Percentiles rank a stretch among this genome's conserved stretches.
phyloP scores from a whole-genome alignment of 35 echinoderm and acorn worm species.

The Lytechinus pictus region DNA sequence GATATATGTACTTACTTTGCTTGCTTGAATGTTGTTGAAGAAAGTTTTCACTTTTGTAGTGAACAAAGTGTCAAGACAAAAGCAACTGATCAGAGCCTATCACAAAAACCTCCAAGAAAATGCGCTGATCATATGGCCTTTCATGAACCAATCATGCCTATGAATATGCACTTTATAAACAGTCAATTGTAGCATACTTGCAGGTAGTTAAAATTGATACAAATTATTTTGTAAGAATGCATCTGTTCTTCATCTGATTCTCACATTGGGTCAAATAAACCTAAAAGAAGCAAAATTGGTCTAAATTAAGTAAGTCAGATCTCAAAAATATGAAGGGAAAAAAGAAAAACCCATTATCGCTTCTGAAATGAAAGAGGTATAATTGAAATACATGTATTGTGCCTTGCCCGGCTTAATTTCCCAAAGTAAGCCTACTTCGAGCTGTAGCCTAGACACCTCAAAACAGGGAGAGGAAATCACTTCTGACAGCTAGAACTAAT shows the following conservation, averaged over 20 bases:
- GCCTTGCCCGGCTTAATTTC: not conserved
- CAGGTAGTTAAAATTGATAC: not conserved
- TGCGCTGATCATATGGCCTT: not conserved
- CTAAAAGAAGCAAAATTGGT: not conserved
- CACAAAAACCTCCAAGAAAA: not conserved
- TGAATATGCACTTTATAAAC: not conserved
- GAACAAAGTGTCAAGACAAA: too few species aligned
- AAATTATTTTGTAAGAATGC: not conserved
- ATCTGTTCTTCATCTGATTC: not conserved
- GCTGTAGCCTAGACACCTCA: not conserved
- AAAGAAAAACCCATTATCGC: too few species aligned
- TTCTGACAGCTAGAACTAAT: constrained; percentile 3
- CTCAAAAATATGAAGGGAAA: too few species aligned
- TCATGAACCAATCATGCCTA: not conserved
- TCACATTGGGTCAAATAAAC: not conserved
- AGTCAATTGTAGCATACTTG: not conserved
- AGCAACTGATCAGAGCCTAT: not conserved
- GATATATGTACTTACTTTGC: not conserved
- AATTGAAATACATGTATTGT: too few species aligned
- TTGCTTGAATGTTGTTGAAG: not conserved
- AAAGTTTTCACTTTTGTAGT: not conserved
- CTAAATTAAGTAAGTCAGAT: too few species aligned
- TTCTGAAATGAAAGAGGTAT: too few species aligned
- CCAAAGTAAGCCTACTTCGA: not conserved
- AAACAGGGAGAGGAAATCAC: not conserved